phyloP scores from a whole-genome alignment of 1,140 invertebrate genomes.

The Lasioglossum baleicum region DNA sequence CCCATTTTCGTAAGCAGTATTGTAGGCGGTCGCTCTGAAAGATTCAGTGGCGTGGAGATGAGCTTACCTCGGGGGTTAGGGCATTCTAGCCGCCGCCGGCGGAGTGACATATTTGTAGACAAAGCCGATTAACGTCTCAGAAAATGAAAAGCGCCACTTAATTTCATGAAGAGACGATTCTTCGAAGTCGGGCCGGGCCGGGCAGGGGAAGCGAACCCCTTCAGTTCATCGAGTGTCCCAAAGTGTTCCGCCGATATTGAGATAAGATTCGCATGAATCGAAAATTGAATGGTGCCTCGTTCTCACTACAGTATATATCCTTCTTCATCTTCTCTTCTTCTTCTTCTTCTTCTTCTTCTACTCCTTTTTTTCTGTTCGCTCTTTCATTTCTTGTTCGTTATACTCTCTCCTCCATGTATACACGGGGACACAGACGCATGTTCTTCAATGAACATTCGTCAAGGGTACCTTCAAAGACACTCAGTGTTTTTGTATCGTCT shows the following conservation, averaged over 20 bases:
- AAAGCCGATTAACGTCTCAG: conserved; percentile 52
- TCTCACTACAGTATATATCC: neutral
- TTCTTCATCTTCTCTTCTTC: neutral
- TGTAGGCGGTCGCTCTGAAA: conserved; percentile 46
- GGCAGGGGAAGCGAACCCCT: no score
- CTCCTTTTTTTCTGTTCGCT: no score
- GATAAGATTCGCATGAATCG: neutral
- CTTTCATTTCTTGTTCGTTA: conserved; percentile 5
- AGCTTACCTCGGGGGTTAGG: conserved; percentile 32
- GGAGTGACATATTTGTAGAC: conserved; percentile 32
- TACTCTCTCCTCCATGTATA: conserved; percentile 2
- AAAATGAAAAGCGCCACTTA: conserved; percentile 47
- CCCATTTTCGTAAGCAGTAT: conserved; percentile 42
- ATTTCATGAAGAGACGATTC: conserved; percentile 16
- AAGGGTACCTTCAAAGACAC: conserved; percentile 50
- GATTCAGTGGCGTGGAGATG: conserved; percentile 53
- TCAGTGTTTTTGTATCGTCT: conserved; percentile 59
- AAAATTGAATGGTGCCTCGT: conserved; percentile 56
- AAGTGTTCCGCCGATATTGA: neutral
- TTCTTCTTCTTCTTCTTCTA: no score
- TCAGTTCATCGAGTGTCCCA: neutral
- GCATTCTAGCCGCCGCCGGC: conserved; percentile 38
- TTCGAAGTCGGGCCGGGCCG: neutral
- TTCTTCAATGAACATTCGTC: conserved; percentile 34
- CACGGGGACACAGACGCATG: conserved; percentile 22